Base-by-base conservation (phyloP, 2,797 vertebrate genomes). In the Acanthornis magna region DNA sequence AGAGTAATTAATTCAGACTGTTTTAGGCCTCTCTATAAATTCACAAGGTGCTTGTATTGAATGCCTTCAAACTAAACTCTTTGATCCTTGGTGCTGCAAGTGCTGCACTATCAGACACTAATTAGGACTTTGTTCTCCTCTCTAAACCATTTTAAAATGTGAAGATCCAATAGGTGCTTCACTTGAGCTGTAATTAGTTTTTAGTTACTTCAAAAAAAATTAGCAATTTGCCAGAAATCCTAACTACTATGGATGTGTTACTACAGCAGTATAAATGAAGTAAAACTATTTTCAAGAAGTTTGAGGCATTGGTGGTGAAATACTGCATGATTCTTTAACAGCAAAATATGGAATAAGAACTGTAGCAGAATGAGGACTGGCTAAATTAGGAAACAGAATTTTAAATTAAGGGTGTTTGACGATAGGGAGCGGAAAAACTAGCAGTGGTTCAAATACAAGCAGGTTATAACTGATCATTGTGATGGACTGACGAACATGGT, bases 1-100 rank as follows among this genome's bases (percentile, higher is more conserved):
- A 25, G n/a, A 71, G 50, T 93, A 84, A 95, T 84, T 88, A 92
- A 88, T 88, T 88, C 76, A 81, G 91, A 67, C 73, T 75, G n/a
- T 4, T 94, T 60, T 34, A 77, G 66, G 43, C 12, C 22, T 58
- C 71, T 29, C 7, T 76, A 50, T 40, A 60, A 82, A 76, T 85
- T 91, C 61, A 79, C 36, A 80, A 40, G 75, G 45, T 60, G 17
- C 19, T 25, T 1, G 2, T 60, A 62, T 16, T 43, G 22, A 92
- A 81, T 77, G 70, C 54, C 84, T 94, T 89, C 65, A 75, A 17
- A 88, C 11, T 2, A 18, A 71, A 62, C 14, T 40, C 91, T 79
- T 93, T 96, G 79, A 92, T 94, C 58, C 36, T 84, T 3, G 1
- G 22, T 40, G n/a, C 45, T 60, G 45, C 51, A 63, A 83, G 62